Conservation (phyloP, 2,797 vertebrate species). For the Gymnothorax reevesii region DNA sequence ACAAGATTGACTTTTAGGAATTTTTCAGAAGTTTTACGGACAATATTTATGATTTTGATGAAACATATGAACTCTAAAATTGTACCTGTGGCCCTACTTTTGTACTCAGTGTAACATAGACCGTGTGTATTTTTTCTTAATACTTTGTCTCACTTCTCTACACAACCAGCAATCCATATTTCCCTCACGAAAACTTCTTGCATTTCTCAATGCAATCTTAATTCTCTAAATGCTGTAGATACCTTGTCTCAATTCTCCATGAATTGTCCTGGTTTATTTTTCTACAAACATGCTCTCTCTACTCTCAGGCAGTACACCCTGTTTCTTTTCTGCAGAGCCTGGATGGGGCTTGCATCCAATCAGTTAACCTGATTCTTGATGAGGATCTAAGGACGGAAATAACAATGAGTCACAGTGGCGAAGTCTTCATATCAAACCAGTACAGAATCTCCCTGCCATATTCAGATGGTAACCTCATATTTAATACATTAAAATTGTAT, state of each 20-base stretch:
- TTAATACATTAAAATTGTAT: constrained; percentile 40
- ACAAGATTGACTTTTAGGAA: background rate
- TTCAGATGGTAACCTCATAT: constrained; percentile 79
- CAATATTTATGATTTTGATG: background rate
- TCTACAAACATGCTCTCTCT: background rate
- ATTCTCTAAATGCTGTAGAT: background rate
- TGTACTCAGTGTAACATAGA: background rate
- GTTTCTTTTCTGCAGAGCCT: constrained; percentile 79
- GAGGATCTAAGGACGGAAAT: constrained; percentile 91
- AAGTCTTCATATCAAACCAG: constrained; percentile 87
- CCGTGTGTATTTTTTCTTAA: background rate
- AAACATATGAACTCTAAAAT: background rate
- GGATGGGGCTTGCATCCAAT: constrained; percentile 92
- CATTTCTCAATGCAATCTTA: background rate
- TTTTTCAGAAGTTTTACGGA: background rate
- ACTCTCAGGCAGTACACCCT: constrained; percentile 36
- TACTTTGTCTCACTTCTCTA: background rate
- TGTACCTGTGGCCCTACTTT: background rate
- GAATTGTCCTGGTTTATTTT: background rate
- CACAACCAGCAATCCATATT: background rate
- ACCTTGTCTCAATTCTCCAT: background rate
- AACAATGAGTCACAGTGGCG: constrained; percentile 87
- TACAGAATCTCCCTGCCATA: constrained; percentile 92
- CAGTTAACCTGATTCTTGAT: constrained; percentile 84
- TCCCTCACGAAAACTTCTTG: background rate